Evolutionary conservation across 2,888 invertebrate genomes (phyloP).

Genomic region (Diabrotica balteata): DNA sequence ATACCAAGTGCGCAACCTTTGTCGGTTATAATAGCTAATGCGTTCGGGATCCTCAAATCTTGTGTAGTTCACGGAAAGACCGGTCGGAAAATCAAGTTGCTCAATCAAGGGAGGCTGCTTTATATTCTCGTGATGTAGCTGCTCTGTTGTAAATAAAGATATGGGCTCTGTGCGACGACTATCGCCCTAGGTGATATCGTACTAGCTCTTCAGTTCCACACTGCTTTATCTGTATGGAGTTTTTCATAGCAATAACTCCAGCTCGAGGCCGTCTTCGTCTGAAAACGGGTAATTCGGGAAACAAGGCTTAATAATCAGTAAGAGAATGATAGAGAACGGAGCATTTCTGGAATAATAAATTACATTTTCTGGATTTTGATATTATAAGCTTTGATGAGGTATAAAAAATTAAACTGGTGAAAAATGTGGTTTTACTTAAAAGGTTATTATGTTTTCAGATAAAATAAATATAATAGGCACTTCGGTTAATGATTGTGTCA

Average conservation of each 20-base stretch:
- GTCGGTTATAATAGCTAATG: neutral
- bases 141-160: conserved; percentile 62
- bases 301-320: neutral
- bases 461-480: no score
- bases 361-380: no score
- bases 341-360: neutral
- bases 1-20: neutral
- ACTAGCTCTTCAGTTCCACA: conserved; percentile 35
- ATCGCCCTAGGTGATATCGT: conserved; percentile 35
- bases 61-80: conserved; percentile 50
- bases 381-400: no score
- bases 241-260: neutral
- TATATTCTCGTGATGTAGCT: conserved; percentile 55
- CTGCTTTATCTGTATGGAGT: conserved; percentile 24
- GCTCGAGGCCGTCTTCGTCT: no score
- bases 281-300: no score
- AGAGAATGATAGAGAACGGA: neutral
- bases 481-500: no score
- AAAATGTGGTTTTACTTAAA: no score
- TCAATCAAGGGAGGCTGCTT: conserved; percentile 60
- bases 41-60: neutral
- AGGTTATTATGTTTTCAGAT: no score
- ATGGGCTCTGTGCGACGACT: conserved; percentile 53
- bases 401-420: no score
- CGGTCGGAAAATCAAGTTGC: conserved; percentile 61